Base-by-base conservation (phyloP, 37 sponge, comb jelly and placozoan genomes). In the Cladorhizidae sp. region DNA sequence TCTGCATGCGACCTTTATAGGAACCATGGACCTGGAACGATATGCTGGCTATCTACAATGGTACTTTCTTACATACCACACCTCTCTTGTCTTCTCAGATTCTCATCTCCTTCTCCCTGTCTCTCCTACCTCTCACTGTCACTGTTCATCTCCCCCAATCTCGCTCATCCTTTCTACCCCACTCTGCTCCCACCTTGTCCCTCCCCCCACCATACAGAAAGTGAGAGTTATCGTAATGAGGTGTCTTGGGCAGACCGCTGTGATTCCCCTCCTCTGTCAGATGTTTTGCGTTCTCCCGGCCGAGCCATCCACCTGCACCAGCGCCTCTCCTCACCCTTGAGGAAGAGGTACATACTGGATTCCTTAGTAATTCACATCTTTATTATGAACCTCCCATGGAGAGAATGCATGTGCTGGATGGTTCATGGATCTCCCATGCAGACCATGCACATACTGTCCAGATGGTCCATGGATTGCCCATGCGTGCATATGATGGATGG, bases 301-400 rank as follows among this genome's bases (percentile, higher is more conserved):
- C 69, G 87, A 26, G 90, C 83, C 67, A 77, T 85, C 25, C 91
- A 93, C 57, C 80, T 96, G 0, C 96, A 96, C 62, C 96, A 93
- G 81, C 73, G 91, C 0, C 91, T 96, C 37, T 93, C 93, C 32
- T 96, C 96, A 36, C 93, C 96, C 39, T 65, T 65, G 20, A 59
- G 87, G 73, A 87, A 81, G 50, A 73, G 87, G 76, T 74, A 35
- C 1, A 57, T 9, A 50, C 57, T n/a, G n/a, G n/a, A n/a, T n/a
- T n/a, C n/a, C n/a, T n/a, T n/a, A n/a, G n/a, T n/a, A n/a, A n/a
- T n/a, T n/a, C n/a, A n/a, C n/a, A n/a, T n/a, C n/a, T n/a, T n/a
- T n/a, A n/a, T n/a, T n/a, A n/a, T n/a, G n/a, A n/a, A n/a, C n/a
- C n/a, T n/a, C n/a, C n/a, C n/a, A n/a, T n/a, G n/a, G n/a, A n/a